Base-by-base conservation (phyloP, 2,888 invertebrate genomes). In the Cacoxenus indagator region DNA sequence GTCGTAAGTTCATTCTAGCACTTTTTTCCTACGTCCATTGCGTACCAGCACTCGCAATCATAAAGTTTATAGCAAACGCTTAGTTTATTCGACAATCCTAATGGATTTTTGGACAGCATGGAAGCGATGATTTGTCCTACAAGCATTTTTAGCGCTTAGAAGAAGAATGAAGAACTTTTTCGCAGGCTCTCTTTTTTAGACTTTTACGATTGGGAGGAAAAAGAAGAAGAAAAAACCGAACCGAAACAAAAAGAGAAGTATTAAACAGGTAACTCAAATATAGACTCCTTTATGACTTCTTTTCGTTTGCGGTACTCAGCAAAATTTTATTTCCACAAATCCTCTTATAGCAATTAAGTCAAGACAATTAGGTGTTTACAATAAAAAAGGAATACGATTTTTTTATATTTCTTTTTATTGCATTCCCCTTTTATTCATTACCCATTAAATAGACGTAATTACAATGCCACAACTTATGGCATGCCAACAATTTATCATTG, bases 291-390 rank as follows among this genome's bases (percentile, higher is more conserved):
- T n/a, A n/a, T n/a, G n/a, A n/a, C n/a, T n/a, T n/a, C n/a, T n/a
- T n/a, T n/a, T n/a, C n/a, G n/a, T n/a, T n/a, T n/a, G n/a, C n/a
- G n/a, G n/a, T n/a, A n/a, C n/a, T n/a, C n/a, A n/a, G n/a, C n/a
- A n/a, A n/a, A n/a, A n/a, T n/a, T n/a, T n/a, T n/a, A n/a, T n/a
- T n/a, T n/a, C n/a, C n/a, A n/a, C n/a, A n/a, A n/a, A n/a, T n/a
- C n/a, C n/a, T n/a, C n/a, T n/a, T n/a, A n/a, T n/a, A 17, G 61
- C 61, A 61, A 61, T 61, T 61, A 61, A 17, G 17, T 61, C 43
- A 37, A 19, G 5, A 2, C 43, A 61, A 29, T 59, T 43, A 61
- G 43, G n/a, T 37, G 37, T 5, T 37, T 37, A 4, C 5, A n/a
- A n/a, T n/a, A n/a, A n/a, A n/a, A n/a, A n/a, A n/a, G n/a, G n/a